These are phyloP conservation scores for Hypomecis punctinalis DNA, from an alignment of 2,888 invertebrate species.

Conservation along the genomic window DNA sequence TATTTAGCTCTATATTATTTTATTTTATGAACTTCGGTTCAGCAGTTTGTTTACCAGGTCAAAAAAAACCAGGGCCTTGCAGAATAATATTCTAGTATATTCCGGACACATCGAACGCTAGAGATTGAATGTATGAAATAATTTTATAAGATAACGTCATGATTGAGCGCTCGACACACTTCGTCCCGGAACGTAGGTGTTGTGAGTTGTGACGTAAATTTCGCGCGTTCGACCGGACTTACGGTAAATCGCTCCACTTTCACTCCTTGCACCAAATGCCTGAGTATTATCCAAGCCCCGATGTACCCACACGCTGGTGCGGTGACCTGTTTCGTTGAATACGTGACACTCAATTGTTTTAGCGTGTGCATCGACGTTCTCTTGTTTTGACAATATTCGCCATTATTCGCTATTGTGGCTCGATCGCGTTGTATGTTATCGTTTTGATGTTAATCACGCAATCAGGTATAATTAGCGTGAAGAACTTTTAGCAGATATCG, in stretches of 20 bases:
- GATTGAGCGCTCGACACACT: background rate
- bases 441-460: slow-evolving; percentile 17
- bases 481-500: slow-evolving; percentile 17
- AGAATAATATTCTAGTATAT: background rate
- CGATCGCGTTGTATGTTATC: slow-evolving; percentile 30
- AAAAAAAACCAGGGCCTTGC: too few species aligned
- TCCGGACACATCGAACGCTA: background rate
- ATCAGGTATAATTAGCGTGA: slow-evolving; percentile 7
- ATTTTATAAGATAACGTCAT: background rate
- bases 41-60: too few species aligned
- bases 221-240: slow-evolving; percentile 23
- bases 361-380: slow-evolving; percentile 44
- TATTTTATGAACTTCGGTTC: too few species aligned
- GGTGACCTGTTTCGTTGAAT: slow-evolving; percentile 30
- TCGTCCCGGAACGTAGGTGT: slow-evolving; percentile 16
- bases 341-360: slow-evolving; percentile 45
- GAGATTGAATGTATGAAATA: background rate
- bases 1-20: too few species aligned
- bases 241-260: slow-evolving; percentile 57
- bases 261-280: slow-evolving; percentile 48
- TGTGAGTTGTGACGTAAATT: slow-evolving; percentile 9
- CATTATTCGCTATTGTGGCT: slow-evolving; percentile 53
- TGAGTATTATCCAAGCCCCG: slow-evolving; percentile 41
- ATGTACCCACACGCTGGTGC: slow-evolving; percentile 38
- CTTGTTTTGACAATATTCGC: slow-evolving; percentile 72